Conservation (phyloP, 1,140 invertebrate species). For the Drosophila arizonae region DNA sequence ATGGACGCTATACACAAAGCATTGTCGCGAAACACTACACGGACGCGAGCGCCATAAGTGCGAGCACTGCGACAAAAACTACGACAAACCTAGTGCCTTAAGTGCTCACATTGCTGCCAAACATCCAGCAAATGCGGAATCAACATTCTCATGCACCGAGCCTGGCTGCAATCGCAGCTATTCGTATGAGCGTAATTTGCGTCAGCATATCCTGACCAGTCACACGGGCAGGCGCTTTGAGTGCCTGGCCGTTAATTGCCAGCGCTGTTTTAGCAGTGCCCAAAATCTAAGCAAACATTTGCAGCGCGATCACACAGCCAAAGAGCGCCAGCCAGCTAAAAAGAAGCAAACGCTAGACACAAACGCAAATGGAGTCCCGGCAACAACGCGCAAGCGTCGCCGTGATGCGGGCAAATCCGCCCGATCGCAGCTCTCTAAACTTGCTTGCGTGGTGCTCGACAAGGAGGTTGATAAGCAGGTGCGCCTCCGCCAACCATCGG, state of each 20-base stretch:
- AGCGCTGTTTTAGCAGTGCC: conserved; percentile 67
- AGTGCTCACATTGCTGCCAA: conserved; percentile 58
- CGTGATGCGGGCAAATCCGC: conserved; percentile 64
- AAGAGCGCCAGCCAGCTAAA: background rate
- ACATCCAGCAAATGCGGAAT: conserved; percentile 35
- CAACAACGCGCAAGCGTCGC: conserved; percentile 52
- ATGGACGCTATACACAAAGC: conserved; percentile 69
- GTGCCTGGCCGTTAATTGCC: conserved; percentile 60
- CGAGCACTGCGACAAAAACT: conserved; percentile 56
- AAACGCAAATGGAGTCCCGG: background rate
- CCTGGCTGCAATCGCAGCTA: conserved; percentile 62
- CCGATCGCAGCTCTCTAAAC: conserved; percentile 51
- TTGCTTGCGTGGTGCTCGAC: conserved; percentile 57
- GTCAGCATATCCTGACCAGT: conserved; percentile 55
- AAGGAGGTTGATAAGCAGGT: conserved; percentile 59
- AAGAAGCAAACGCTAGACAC: background rate
- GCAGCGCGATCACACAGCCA: conserved; percentile 39
- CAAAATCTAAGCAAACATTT: conserved; percentile 73
- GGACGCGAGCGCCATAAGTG: conserved; percentile 59
- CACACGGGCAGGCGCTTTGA: conserved; percentile 70
- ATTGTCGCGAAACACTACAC: conserved; percentile 68
- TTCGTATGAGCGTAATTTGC: conserved; percentile 68
- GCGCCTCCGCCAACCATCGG: conserved; percentile 38
- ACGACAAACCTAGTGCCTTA: conserved; percentile 54
- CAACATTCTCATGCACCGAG: conserved; percentile 50